Conservation (phyloP, 2,113 vertebrate genomes). For the Sinosuthora webbiana region DNA sequence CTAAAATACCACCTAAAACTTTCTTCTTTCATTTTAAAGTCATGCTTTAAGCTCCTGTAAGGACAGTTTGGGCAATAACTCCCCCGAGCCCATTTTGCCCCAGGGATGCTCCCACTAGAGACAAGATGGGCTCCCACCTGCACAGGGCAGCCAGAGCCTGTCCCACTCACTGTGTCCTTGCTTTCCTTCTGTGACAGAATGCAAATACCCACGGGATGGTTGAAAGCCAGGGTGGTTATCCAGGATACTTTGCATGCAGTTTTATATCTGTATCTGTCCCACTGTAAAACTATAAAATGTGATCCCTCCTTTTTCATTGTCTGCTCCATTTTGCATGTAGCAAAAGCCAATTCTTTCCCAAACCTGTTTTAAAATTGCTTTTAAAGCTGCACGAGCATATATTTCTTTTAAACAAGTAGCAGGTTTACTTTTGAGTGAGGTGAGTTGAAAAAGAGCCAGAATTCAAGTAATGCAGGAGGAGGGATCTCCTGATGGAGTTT, state of each 20-base stretch:
- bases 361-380: not conserved
- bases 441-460: not conserved
- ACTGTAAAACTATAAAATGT: not conserved
- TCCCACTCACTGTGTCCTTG: accelerated
- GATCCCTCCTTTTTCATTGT: not conserved
- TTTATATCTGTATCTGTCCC: not conserved
- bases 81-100: not conserved
- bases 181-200: not conserved
- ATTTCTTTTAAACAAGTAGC: not conserved
- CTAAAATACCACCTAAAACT: not conserved
- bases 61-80: not conserved
- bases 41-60: not conserved
- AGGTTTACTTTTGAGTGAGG: not conserved
- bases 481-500: not conserved
- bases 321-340: not conserved
- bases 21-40: not conserved
- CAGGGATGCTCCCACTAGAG: not conserved
- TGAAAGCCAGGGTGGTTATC: not conserved
- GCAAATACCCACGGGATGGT: not conserved
- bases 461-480: not conserved
- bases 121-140: not conserved
- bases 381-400: not conserved
- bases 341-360: not conserved
- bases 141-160: not conserved
- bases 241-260: not conserved